Percentiles rank a stretch among this genome's conserved stretches.
These are phyloP conservation scores for Norana najaformis DNA, from an alignment of 2,888 invertebrate genomes.

Conservation along the genomic window DNA sequence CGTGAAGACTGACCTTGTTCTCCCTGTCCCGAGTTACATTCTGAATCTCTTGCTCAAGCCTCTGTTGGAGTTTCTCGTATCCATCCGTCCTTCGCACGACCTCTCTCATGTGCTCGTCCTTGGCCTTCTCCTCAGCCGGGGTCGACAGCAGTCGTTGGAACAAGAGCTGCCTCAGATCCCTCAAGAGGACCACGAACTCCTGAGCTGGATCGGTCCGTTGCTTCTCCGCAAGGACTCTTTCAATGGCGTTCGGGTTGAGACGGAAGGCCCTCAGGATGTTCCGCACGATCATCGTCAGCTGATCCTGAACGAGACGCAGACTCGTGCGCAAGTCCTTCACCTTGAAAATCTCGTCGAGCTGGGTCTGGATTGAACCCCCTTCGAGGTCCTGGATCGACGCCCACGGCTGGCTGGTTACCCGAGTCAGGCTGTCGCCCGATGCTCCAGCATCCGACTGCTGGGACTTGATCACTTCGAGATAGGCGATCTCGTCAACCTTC, in stretches of 20 bases:
- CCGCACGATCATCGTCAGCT: not conserved
- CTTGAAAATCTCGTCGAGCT: not conserved
- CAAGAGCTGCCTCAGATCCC: not conserved
- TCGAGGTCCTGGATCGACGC: not conserved
- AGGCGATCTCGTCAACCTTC: not conserved
- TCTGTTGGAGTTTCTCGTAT: not conserved
- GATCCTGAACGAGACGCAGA: not conserved
- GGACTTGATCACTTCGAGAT: not conserved
- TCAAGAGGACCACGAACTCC: not conserved
- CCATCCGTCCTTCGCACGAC: not conserved
- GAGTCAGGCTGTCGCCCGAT: not conserved
- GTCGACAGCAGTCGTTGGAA: not conserved
- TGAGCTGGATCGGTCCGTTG: not conserved
- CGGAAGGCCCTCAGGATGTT: constrained; percentile 1
- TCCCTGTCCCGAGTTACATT: not conserved
- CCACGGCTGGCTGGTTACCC: not conserved
- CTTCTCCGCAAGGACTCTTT: not conserved
- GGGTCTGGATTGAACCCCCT: not conserved
- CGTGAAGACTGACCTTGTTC: not conserved
- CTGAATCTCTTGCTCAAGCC: not conserved
- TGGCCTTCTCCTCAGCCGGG: not conserved
- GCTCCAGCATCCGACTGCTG: not conserved
- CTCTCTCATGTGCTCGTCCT: not conserved
- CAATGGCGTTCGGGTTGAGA: not conserved
- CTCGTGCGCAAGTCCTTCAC: not conserved